phyloP scores from a whole-genome alignment of 2,797 vertebrate species.

The Urosaurus nigricauda region DNA sequence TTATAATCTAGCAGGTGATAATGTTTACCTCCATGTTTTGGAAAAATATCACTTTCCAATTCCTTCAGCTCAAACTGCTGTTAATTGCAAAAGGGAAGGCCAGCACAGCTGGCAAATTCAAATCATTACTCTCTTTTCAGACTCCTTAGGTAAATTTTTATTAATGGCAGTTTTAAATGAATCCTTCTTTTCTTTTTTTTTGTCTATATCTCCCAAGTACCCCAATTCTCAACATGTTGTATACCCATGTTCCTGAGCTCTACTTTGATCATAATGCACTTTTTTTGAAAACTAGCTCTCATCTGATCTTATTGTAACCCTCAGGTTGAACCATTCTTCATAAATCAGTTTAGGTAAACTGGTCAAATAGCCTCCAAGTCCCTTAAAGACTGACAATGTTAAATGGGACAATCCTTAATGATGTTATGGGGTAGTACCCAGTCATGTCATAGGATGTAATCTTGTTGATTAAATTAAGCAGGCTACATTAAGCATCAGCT shows the following conservation, averaged over 20 bases:
- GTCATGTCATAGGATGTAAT: too few species aligned
- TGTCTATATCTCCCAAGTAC: neutral
- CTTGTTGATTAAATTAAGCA: too few species aligned
- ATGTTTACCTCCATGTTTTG: neutral
- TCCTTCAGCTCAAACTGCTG: neutral
- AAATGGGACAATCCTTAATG: too few species aligned
- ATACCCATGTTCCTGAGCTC: neutral
- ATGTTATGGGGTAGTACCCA: too few species aligned
- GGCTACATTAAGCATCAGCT: too few species aligned
- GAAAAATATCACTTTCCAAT: neutral
- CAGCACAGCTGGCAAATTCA: neutral
- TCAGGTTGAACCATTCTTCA: neutral
- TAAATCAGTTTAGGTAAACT: neutral
- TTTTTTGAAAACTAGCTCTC: neutral
- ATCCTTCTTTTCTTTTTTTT: neutral
- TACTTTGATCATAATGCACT: neutral
- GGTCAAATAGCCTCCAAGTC: neutral
- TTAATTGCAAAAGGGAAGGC: neutral
- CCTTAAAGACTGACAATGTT: neutral
- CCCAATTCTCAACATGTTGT: neutral
- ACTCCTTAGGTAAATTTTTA: neutral
- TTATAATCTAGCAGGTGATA: neutral
- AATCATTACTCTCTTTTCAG: neutral
- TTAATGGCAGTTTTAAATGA: neutral
- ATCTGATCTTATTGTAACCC: neutral